Evolutionary conservation across 2,797 vertebrate species (phyloP).

Genomic region (Vultur gryphus): DNA sequence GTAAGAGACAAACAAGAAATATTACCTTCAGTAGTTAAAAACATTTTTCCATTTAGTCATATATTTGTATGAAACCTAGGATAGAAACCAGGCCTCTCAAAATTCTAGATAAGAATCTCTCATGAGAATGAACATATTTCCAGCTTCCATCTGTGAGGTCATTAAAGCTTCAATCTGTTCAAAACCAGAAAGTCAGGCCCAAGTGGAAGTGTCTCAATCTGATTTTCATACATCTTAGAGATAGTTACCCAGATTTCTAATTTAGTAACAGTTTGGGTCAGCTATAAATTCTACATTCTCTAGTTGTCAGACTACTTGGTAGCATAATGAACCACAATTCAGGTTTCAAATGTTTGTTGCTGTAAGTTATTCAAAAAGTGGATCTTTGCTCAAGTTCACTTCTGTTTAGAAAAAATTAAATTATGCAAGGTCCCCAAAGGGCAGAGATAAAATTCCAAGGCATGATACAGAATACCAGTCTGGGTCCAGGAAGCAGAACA

Average conservation of each 20-base stretch:
- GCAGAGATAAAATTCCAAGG: neutral
- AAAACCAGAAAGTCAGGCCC: neutral
- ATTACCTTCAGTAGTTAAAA: neutral
- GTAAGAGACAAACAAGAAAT: neutral
- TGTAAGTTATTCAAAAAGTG: accelerated
- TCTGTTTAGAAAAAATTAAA: neutral
- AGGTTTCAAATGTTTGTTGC: neutral
- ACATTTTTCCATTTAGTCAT: neutral
- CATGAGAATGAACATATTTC: conserved; percentile 27
- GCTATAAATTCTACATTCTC: neutral
- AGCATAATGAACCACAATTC: neutral
- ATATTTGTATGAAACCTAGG: neutral
- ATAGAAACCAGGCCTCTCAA: neutral
- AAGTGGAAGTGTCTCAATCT: neutral
- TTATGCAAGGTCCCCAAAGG: neutral
- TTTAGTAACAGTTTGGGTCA: neutral
- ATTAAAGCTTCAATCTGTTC: conserved; percentile 43
- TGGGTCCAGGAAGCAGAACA: neutral
- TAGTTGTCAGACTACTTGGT: neutral
- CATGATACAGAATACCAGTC: neutral
- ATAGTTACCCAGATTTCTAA: neutral
- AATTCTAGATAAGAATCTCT: conserved; percentile 6
- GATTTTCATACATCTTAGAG: neutral
- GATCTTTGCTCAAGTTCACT: neutral
- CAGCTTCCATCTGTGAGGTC: conserved; percentile 52